Percentiles rank a stretch among this genome's conserved stretches.
Conservation (phyloP, 35 echinoderm and acorn worm species). For the Apostichopus japonicus region DNA sequence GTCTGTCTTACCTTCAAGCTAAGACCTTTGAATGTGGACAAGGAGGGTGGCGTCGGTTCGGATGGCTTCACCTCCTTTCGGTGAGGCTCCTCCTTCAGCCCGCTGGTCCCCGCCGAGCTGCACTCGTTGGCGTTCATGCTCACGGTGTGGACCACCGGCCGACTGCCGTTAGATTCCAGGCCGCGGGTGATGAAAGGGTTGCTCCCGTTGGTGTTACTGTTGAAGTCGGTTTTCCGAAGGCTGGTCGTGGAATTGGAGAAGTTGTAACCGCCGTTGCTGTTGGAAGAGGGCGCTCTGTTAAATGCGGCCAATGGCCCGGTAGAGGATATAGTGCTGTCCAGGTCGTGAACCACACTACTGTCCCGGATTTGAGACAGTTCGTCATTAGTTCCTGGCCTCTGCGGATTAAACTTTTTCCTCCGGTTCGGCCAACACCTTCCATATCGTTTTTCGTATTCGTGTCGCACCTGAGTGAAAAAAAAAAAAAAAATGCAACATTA, state of each 20-base stretch:
- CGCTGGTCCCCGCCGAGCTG: slow-evolving; percentile 13
- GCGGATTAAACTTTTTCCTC: slow-evolving; percentile 32
- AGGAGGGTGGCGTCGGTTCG: neutral
- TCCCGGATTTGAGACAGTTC: slow-evolving; percentile 57
- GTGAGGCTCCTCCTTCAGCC: neutral
- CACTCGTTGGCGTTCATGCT: neutral
- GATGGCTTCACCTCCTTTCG: neutral
- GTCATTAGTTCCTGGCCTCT: slow-evolving; percentile 53
- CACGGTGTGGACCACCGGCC: neutral
- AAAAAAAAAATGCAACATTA: neutral
- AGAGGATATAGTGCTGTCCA: slow-evolving; percentile 49
- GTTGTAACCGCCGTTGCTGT: slow-evolving; percentile 32
- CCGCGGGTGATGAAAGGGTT: slow-evolving; percentile 50
- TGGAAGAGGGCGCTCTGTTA: slow-evolving; percentile 42
- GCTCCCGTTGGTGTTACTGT: slow-evolving; percentile 40
- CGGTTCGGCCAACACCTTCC: slow-evolving; percentile 54
- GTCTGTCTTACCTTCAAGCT: slow-evolving; percentile 22
- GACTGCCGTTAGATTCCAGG: slow-evolving; percentile 16
- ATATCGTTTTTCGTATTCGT: slow-evolving; percentile 58
- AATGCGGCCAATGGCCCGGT: slow-evolving; percentile 9
- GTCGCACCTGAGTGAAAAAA: neutral
- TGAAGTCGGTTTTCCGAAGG: slow-evolving; percentile 46
- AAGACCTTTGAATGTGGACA: slow-evolving; percentile 32
- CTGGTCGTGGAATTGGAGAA: slow-evolving; percentile 57
- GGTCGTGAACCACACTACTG: slow-evolving; percentile 44